Conservation (phyloP, 1,140 invertebrate species). For the Chrysoperla carnea region DNA sequence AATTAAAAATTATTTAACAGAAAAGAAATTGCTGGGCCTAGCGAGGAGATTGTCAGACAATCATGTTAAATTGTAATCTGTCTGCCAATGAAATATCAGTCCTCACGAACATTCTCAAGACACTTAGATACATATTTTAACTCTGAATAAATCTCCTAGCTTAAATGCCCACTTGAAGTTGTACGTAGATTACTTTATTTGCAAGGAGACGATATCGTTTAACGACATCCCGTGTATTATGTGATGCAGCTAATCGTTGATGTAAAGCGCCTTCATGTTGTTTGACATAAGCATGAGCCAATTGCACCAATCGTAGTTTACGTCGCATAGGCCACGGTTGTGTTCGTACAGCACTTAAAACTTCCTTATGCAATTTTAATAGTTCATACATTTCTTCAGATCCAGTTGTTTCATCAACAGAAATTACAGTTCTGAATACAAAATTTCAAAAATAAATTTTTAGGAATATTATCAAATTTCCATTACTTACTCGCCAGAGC, state of each 20-base stretch:
- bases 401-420: constrained; percentile 45
- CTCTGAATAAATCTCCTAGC: too few relatives aligned
- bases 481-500: constrained; percentile 60
- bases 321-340: constrained; percentile 78
- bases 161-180: too few relatives aligned
- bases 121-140: too few relatives aligned
- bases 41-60: too few relatives aligned
- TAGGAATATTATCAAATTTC: not conserved
- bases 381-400: constrained; percentile 71
- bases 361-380: constrained; percentile 83
- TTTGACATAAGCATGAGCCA: constrained; percentile 75
- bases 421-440: constrained; percentile 44
- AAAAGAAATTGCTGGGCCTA: too few relatives aligned
- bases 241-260: constrained; percentile 73
- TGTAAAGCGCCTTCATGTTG: constrained; percentile 78
- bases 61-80: too few relatives aligned
- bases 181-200: constrained; percentile 33
- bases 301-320: constrained; percentile 67
- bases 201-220: constrained; percentile 62
- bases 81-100: too few relatives aligned
- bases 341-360: constrained; percentile 69
- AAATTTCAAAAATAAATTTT: not conserved
- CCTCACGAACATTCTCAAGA: too few relatives aligned
- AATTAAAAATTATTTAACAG: not conserved
- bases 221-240: constrained; percentile 66